These are phyloP conservation scores for Nesogale talazaci DNA, from an alignment of 2,113 vertebrate species.

Conservation along the genomic window DNA sequence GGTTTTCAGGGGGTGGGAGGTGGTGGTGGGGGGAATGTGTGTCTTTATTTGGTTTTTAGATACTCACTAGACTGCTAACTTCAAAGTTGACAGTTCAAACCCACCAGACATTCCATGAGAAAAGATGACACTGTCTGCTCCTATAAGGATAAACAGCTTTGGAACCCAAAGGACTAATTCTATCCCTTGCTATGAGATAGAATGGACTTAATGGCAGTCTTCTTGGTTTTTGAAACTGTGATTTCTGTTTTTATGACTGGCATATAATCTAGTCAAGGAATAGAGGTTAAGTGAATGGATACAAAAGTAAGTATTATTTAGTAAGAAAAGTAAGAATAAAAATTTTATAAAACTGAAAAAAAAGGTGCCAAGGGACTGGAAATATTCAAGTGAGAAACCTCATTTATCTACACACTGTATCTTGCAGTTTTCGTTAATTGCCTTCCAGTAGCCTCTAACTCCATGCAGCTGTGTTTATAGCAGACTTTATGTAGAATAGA, in stretches of 20 bases:
- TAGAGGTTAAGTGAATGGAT: not conserved
- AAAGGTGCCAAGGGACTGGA: not conserved
- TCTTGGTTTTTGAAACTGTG: not conserved
- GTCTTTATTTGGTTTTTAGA: too few relatives aligned
- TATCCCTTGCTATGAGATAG: too few relatives aligned
- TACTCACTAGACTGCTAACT: too few relatives aligned
- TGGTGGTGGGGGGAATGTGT: too few relatives aligned
- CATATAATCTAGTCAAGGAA: not conserved
- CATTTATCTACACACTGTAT: not conserved
- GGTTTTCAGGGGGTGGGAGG: too few relatives aligned
- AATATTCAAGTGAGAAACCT: not conserved
- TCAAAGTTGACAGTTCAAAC: too few relatives aligned
- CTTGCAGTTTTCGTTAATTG: not conserved
- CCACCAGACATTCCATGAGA: too few relatives aligned
- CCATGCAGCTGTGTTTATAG: not conserved
- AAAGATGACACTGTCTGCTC: too few relatives aligned
- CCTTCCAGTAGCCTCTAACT: not conserved
- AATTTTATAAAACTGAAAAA: not conserved
- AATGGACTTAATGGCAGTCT: not conserved
- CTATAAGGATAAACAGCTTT: too few relatives aligned
- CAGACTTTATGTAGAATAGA: not conserved
- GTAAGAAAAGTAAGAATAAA: conserved; percentile 5
- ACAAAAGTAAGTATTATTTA: not conserved
- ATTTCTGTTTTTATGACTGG: not conserved
- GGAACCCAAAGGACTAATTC: not conserved